Evolutionary conservation across 2,113 vertebrate genomes (phyloP).

Genomic region (Trachemys scripta): DNA sequence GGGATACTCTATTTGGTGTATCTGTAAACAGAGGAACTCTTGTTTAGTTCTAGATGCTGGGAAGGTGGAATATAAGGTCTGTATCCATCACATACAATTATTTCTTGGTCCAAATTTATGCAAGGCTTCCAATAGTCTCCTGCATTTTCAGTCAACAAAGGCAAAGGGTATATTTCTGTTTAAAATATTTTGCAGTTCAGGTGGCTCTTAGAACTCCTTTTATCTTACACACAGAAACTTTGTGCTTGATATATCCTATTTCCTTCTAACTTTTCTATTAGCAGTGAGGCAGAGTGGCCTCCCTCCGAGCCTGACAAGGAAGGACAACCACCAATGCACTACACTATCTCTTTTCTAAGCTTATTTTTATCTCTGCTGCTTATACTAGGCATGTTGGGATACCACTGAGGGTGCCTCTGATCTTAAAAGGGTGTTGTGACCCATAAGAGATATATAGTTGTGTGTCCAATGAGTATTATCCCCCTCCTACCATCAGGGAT

Average conservation of each 20-base stretch:
- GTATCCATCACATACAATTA: not conserved
- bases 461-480: not conserved
- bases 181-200: not conserved
- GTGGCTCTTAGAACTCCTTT: not conserved
- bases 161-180: not conserved
- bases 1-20: not conserved
- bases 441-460: not conserved
- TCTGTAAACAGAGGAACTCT: not conserved
- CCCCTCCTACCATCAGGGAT: not conserved
- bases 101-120: not conserved
- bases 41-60: not conserved
- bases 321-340: no score
- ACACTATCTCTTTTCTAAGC: not conserved
- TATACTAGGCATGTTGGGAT: not conserved
- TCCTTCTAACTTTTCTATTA: not conserved
- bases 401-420: not conserved
- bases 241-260: not conserved
- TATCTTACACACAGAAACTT: not conserved
- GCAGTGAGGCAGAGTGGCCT: no score
- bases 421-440: not conserved
- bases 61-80: not conserved
- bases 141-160: not conserved
- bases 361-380: not conserved
- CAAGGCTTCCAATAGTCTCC: not conserved
- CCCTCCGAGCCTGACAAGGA: no score